Percentiles rank a stretch among this genome's conserved stretches.
Conservation (phyloP, 2,113 vertebrate genomes). For the Cavia aperea region DNA sequence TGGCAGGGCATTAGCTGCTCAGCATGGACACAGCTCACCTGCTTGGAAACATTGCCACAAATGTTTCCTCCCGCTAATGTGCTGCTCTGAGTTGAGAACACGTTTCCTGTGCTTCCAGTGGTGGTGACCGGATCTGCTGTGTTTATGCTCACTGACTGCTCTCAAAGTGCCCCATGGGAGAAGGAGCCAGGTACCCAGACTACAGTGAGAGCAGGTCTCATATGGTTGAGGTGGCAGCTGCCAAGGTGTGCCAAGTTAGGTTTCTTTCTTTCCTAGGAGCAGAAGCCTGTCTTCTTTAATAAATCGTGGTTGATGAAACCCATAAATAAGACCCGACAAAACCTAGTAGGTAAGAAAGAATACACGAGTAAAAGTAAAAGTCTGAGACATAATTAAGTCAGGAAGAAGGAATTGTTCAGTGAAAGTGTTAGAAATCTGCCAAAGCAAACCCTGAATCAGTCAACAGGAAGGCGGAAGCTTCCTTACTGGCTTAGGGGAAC, state of each 20-base stretch:
- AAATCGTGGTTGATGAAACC: background rate
- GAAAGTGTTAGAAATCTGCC: background rate
- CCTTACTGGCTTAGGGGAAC: background rate
- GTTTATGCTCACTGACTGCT: background rate
- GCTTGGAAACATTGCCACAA: background rate
- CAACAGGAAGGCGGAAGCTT: background rate
- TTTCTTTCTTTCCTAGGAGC: background rate
- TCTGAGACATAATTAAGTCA: background rate
- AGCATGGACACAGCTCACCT: background rate
- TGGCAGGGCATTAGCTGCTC: slow-evolving; percentile 28
- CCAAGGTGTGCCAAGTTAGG: background rate
- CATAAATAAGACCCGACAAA: background rate
- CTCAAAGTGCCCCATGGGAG: background rate
- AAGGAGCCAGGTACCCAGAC: background rate
- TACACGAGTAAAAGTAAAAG: background rate
- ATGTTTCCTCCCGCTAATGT: background rate
- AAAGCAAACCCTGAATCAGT: background rate
- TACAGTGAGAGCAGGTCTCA: background rate
- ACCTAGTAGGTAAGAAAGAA: background rate
- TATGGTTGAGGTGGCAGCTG: background rate
- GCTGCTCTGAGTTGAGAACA: background rate
- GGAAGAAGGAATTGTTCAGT: background rate
- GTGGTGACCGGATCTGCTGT: background rate
- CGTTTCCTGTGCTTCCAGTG: slow-evolving; percentile 10
- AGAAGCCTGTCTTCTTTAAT: background rate